phyloP scores from a whole-genome alignment of 2,888 invertebrate genomes.

The Pristionchus maxplancki region DNA sequence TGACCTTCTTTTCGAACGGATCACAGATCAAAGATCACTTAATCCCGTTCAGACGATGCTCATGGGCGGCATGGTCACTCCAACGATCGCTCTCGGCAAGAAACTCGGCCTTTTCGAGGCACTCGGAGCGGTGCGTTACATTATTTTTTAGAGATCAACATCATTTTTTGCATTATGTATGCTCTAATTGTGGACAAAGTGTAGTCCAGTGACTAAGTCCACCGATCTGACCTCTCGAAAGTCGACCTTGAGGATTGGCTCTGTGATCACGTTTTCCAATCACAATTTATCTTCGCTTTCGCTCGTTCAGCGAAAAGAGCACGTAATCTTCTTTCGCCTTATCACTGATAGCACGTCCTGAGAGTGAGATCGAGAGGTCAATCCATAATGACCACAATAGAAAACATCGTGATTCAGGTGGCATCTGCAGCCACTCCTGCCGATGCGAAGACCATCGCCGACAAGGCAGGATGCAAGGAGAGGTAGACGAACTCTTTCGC shows the following conservation, averaged over 20 bases:
- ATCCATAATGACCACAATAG: neutral
- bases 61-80: neutral
- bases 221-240: no score
- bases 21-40: neutral
- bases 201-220: no score
- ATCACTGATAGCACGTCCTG: neutral
- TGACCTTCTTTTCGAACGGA: neutral
- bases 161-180: no score
- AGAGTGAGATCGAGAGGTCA: neutral
- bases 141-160: no score
- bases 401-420: neutral
- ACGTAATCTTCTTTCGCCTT: neutral
- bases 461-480: constrained; percentile 64
- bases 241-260: neutral
- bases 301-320: neutral
- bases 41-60: neutral
- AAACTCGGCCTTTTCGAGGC: constrained; percentile 50
- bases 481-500: constrained; percentile 52
- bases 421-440: constrained; percentile 53
- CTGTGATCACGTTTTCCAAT: neutral
- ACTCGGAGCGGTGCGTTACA: constrained; percentile 14
- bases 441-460: constrained; percentile 62
- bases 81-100: constrained; percentile 41
- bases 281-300: neutral
- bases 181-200: no score